Evolutionary conservation across 1,140 invertebrate species (phyloP), one percentile per base, ranked within the genome.

Genomic region (Nasonia giraulti): DNA sequence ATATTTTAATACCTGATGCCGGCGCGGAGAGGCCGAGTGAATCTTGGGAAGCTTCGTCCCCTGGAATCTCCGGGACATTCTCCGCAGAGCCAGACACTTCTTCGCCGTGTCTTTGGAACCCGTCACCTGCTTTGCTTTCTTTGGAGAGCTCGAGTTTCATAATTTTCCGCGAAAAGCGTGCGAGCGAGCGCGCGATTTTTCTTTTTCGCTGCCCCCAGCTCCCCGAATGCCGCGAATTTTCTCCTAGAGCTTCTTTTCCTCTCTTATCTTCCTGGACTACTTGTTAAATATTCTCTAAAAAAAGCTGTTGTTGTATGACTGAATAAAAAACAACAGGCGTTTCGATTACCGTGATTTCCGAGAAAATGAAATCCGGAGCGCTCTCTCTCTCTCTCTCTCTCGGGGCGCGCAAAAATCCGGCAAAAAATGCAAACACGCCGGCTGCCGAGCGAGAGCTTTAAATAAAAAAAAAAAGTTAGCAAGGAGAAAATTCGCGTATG

Each of bases 1-100:
- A 85, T 85, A 85, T 85, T 85, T 85, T 82, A 85, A 85, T 85
- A 85, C 84, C 84, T 44, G 40, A 44, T 44, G 40, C 40, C 31
- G 20, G 37, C 47, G 33, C 5, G 1, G 33, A 37, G 33, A 10
- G 10, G 27, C 12, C 40, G 80, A 82, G 80, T 66, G 84, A 78
- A 85, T 85, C 79, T 85, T 77, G 77, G 78, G n/a, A 75, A 71
- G 68, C 23, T 71, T 62, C 55, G 17, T n/a, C 50, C 50, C n/a
- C 11, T 69, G 68, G 68, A 71, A 71, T 71, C 68, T 71, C 68
- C 68, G 68, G 68, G 27, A 71, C 23, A 27, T 71, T 33, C 23
- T 27, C 23, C 3, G 68, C 10, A 33, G 68, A 27, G 68, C 68
- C 8, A 27, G 68, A 27, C 23, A 71, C 68, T 31, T 71, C 31